Base-by-base conservation (phyloP, 2,113 vertebrate species). In the Lota lota region DNA sequence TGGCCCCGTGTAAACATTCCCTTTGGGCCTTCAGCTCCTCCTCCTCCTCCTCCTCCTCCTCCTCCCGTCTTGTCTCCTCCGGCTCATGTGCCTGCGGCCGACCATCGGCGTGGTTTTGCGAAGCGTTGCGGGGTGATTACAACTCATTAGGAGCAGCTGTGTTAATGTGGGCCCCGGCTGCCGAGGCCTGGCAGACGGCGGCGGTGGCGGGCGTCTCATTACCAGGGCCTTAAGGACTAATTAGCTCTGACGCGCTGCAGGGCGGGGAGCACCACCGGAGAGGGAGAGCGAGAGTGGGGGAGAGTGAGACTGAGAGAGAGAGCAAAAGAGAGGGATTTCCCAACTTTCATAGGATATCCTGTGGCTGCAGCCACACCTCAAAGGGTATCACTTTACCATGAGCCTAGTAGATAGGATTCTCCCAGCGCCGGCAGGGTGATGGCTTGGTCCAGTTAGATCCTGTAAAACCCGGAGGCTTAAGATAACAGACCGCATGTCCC, bases 301-400 rank as follows among this genome's bases (percentile, higher is more conserved):
- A 24, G 24, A 24, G 24, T 4, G 24, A 24, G 24, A 24, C 24
- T 4, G 2, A 24, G 24, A 4, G 24, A 24, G 24, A 24, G 24
- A 24, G n/a, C n/a, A n/a, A 11, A 11, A 88, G 83, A 81, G 86
- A 87, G 88, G 85, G 88, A 88, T 88, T 90, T 89, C 88, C 88
- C 87, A 81, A 88, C 88, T 86, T 40, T 81, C 86, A 88, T 85
- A 88, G 86, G 88, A 89, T 89, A 88, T 90, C 90, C 88, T 88
- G 88, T 82, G 83, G 84, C 81, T 72, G 68, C 66, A 72, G 85
- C 85, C 86, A 85, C 87, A 83, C 90, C 88, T 86, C 81, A 73
- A 76, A 83, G 82, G 85, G 87, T 86, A 88, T 87, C 86, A 79
- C 80, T 84, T 87, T 87, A 84, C 85, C 51, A 67, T 74, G 77